phyloP scores from a whole-genome alignment of 2,797 vertebrate species.

The Phataginus tricuspis region DNA sequence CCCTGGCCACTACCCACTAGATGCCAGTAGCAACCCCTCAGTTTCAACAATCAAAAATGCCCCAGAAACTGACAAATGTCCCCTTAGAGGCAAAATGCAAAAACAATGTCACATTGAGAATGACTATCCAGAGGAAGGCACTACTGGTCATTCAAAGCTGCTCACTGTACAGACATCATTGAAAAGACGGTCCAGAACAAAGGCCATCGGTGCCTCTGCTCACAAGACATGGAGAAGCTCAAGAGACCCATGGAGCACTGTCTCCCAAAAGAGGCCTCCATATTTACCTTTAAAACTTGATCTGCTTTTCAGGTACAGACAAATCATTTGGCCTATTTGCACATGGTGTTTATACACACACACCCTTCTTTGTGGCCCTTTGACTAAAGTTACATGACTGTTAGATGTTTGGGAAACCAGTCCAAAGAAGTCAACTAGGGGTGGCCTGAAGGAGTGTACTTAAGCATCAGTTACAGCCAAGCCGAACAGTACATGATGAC shows the following conservation, averaged over 20 bases:
- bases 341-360: not conserved
- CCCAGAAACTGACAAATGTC: not conserved
- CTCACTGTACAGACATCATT: not conserved
- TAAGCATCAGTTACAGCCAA: not conserved
- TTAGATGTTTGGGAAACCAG: not conserved
- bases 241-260: not conserved
- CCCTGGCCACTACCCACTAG: not conserved
- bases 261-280: not conserved
- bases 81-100: not conserved
- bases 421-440: not conserved
- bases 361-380: not conserved
- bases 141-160: not conserved
- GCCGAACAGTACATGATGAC: not conserved
- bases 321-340: not conserved
- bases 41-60: not conserved
- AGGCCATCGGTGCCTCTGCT: not conserved
- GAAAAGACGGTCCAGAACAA: not conserved
- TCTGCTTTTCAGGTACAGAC: not conserved
- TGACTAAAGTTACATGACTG: not conserved
- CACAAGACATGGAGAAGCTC: not conserved
- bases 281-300: not conserved
- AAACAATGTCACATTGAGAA: not conserved
- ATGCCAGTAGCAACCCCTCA: not conserved
- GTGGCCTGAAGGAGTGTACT: not conserved
- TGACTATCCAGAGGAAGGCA: not conserved